Conservation (phyloP, 2,888 invertebrate species). For the Caenorhabditis angaria region DNA sequence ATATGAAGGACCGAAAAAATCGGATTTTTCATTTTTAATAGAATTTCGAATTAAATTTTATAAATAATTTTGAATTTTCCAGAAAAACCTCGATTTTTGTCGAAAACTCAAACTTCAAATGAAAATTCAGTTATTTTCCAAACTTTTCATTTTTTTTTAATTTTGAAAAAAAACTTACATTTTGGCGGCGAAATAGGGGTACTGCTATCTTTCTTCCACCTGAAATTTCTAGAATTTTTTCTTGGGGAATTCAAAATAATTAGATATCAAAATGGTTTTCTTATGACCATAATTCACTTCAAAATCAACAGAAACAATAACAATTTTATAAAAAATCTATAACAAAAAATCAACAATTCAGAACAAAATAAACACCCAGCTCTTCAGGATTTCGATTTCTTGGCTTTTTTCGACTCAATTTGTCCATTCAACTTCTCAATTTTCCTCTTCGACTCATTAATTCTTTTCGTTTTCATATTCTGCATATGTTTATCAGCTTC, state of each 20-base stretch:
- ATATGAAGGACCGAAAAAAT: too few species aligned
- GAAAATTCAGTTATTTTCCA: neutral
- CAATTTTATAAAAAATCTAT: conserved; percentile 10
- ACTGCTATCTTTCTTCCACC: neutral
- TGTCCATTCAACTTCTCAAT: conserved; percentile 24
- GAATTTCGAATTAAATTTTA: neutral
- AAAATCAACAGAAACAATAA: conserved; percentile 6
- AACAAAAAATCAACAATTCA: conserved; percentile 9
- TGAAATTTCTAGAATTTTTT: neutral
- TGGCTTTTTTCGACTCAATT: conserved; percentile 12
- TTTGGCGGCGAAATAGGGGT: neutral
- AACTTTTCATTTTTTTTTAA: neutral
- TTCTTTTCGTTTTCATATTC: conserved; percentile 18
- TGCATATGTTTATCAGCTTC: conserved; percentile 47
- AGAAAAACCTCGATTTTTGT: neutral
- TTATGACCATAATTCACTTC: neutral
- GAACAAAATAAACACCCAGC: neutral
- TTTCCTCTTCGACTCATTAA: conserved; percentile 27
- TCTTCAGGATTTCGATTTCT: neutral
- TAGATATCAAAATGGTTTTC: neutral
- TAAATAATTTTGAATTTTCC: neutral
- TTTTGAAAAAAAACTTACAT: conserved; percentile 1
- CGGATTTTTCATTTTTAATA: neutral
- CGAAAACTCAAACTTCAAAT: neutral
- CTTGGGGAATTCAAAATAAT: neutral